These are phyloP conservation scores for Syrista parreyssii DNA, from an alignment of 2,888 invertebrate species.

Conservation along the genomic window DNA sequence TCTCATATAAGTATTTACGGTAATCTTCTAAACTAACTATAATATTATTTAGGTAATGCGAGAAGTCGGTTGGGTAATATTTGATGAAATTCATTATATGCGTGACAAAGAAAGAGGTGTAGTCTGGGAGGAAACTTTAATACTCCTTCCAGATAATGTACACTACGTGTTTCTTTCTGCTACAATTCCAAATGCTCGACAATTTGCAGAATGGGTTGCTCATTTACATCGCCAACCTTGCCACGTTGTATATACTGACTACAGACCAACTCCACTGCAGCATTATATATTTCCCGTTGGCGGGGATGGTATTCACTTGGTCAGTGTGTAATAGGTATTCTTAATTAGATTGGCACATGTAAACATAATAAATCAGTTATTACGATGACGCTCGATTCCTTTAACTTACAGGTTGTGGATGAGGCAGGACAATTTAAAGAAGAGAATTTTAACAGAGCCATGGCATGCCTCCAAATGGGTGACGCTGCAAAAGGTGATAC, in stretches of 20 bases:
- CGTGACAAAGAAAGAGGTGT: constrained; percentile 99
- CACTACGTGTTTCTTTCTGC: constrained; percentile 99
- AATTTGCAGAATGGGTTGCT: constrained; percentile 95
- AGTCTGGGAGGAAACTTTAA: constrained; percentile 99
- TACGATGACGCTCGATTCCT: not conserved
- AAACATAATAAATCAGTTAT: not conserved
- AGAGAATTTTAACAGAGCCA: constrained; percentile 97
- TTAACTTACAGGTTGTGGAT: constrained; percentile 53
- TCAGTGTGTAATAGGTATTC: constrained; percentile 58
- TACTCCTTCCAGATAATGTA: constrained; percentile 95
- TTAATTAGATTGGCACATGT: not conserved
- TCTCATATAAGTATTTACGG: not conserved
- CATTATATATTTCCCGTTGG: constrained; percentile 98
- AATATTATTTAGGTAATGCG: constrained; percentile 77
- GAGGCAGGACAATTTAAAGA: constrained; percentile 91
- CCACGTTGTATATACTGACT: constrained; percentile 99
- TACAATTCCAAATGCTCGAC: constrained; percentile 98
- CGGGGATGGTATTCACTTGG: constrained; percentile 95
- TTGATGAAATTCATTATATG: constrained; percentile 99
- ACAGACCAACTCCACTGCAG: constrained; percentile 95
- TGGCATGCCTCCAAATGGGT: constrained; percentile 88
- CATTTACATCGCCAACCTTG: constrained; percentile 96
- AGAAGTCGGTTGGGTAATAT: constrained; percentile 99
- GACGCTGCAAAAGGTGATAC: constrained; percentile 87
- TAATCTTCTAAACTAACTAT: not conserved